Conservation (phyloP, 2,888 invertebrate species). For the Proisotoma minuta region DNA sequence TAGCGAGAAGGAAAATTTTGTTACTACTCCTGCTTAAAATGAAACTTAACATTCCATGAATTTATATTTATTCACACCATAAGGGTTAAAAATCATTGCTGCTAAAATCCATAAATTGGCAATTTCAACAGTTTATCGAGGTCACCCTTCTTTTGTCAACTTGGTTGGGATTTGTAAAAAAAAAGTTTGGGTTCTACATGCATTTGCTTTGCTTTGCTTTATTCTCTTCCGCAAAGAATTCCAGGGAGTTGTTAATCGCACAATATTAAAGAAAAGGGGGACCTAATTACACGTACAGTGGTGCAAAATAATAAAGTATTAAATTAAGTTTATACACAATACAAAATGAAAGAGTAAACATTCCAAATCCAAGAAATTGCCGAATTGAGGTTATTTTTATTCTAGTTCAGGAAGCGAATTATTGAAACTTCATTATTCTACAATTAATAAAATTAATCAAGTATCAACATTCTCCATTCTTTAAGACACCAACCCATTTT, state of each 20-base stretch:
- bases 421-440: neutral
- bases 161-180: no score
- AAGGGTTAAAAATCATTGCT: neutral
- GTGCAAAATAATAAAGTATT: neutral
- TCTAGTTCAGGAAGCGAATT: neutral
- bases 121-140: conserved; percentile 8
- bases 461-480: neutral
- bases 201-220: no score
- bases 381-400: conserved; percentile 6
- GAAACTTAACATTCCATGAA: neutral
- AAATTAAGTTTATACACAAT: neutral
- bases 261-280: neutral
- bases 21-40: no score
- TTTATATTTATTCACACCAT: neutral
- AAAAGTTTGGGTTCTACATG: no score
- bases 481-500: conserved; percentile 1
- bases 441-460: conserved; percentile 1
- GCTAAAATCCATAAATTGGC: conserved; percentile 6
- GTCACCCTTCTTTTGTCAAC: conserved; percentile 7
- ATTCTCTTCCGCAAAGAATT: neutral
- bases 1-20: neutral
- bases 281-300: neutral
- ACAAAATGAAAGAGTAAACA: neutral
- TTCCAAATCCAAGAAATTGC: neutral
- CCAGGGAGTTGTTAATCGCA: neutral